Conservation (phyloP, 2,888 invertebrate species). For the Stenoptilia bipunctidactyla region DNA sequence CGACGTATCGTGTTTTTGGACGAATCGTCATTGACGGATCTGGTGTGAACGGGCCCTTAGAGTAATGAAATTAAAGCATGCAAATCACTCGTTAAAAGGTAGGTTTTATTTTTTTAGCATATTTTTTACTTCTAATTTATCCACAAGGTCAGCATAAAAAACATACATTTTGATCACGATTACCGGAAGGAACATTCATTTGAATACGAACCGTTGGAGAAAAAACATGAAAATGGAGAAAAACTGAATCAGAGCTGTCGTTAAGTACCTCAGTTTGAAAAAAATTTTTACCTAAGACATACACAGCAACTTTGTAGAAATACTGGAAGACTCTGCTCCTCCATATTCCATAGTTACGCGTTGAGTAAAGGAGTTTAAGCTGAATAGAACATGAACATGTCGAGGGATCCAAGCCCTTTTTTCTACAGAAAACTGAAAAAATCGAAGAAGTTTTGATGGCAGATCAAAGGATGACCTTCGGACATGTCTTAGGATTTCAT, state of each 20-base stretch:
- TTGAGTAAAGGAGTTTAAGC: too few species aligned
- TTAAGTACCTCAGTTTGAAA: constrained; percentile 13
- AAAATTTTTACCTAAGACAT: constrained; percentile 13
- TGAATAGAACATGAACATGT: too few species aligned
- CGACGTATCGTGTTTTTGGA: too few species aligned
- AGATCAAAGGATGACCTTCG: constrained; percentile 14
- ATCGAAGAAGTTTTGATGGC: constrained; percentile 12
- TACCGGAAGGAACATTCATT: constrained; percentile 7
- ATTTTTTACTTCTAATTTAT: too few species aligned
- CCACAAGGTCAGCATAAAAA: background rate
- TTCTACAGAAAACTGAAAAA: constrained; percentile 13
- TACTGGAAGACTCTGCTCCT: background rate
- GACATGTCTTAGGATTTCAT: constrained; percentile 5
- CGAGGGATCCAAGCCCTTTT: constrained; percentile 4
- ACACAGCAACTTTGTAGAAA: constrained; percentile 9
- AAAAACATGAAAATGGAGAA: constrained; percentile 11
- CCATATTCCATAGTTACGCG: too few species aligned
- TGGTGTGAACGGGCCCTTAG: too few species aligned
- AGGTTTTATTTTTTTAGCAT: too few species aligned
- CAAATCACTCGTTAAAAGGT: too few species aligned
- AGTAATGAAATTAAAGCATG: too few species aligned
- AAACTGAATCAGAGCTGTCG: constrained; percentile 13
- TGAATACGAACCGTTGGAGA: constrained; percentile 3
- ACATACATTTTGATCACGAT: background rate
- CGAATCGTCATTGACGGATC: too few species aligned